Conservation (phyloP, 1,140 invertebrate genomes). For the Elysia chlorotica region DNA sequence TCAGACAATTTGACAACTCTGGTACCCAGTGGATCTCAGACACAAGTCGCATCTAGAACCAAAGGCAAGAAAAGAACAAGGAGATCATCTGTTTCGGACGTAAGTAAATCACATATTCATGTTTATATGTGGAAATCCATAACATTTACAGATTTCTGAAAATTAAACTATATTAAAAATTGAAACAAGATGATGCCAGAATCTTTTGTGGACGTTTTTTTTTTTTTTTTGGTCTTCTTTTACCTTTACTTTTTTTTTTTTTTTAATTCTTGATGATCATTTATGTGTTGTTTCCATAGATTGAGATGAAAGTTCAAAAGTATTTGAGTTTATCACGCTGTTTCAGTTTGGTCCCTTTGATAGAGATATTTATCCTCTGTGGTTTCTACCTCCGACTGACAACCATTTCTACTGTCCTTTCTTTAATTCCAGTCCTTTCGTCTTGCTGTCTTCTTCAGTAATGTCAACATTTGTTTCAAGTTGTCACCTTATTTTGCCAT, state of each 20-base stretch:
- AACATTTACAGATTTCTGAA: not conserved
- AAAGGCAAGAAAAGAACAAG: conserved; percentile 18
- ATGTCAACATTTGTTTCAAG: not conserved
- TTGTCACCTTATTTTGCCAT: not conserved
- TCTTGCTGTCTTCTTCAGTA: too few relatives aligned
- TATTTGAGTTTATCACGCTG: too few relatives aligned
- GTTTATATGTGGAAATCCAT: not conserved
- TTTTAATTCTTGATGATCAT: not conserved
- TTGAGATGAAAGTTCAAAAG: too few relatives aligned
- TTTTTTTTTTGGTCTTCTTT: not conserved
- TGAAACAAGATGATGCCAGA: not conserved
- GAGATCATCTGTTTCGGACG: conserved; percentile 16
- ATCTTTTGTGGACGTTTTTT: not conserved
- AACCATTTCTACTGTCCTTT: too few relatives aligned
- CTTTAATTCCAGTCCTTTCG: too few relatives aligned
- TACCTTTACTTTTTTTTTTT: not conserved
- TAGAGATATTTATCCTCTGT: not conserved
- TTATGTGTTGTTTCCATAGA: not conserved
- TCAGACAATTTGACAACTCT: conserved; percentile 16
- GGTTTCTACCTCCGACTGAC: not conserved
- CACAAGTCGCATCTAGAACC: not conserved
- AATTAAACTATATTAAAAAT: not conserved
- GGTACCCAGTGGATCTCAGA: conserved; percentile 9
- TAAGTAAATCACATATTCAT: not conserved
- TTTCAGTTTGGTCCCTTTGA: too few relatives aligned